phyloP scores from a whole-genome alignment of 35 echinoderm and acorn worm species.

The Holothuria glaberrima region DNA sequence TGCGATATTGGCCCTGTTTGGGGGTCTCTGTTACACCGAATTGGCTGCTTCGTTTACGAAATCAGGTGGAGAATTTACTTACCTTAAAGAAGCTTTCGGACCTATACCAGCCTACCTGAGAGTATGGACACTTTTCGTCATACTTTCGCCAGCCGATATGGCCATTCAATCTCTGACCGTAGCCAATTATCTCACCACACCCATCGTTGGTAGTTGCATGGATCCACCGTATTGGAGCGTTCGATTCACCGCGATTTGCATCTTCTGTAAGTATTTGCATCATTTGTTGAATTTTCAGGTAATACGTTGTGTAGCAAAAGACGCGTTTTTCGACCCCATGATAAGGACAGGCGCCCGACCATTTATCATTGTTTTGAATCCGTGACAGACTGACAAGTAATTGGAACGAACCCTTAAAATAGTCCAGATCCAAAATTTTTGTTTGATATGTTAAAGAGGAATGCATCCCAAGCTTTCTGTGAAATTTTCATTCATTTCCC shows the following conservation, averaged over 20 bases:
- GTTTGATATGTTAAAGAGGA: no score
- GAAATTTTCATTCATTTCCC: no score
- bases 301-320: no score
- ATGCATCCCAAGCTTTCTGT: no score
- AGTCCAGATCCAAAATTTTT: no score
- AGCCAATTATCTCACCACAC: constrained; percentile 63
- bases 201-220: constrained; percentile 40
- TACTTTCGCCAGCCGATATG: constrained; percentile 52
- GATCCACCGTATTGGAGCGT: constrained; percentile 31
- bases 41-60: constrained; percentile 76
- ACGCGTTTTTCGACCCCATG: no score
- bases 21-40: constrained; percentile 85
- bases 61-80: constrained; percentile 88
- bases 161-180: constrained; percentile 58
- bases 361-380: no score
- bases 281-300: no score
- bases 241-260: constrained; percentile 10
- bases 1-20: constrained; percentile 67
- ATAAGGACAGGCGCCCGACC: no score
- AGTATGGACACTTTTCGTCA: constrained; percentile 69
- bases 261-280: constrained; percentile 45
- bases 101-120: constrained; percentile 62
- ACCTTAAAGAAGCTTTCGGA: constrained; percentile 78
- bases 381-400: no score
- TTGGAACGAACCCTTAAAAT: no score